Conservation (phyloP, 1,140 invertebrate species). For the Lasioglossum baleicum region DNA sequence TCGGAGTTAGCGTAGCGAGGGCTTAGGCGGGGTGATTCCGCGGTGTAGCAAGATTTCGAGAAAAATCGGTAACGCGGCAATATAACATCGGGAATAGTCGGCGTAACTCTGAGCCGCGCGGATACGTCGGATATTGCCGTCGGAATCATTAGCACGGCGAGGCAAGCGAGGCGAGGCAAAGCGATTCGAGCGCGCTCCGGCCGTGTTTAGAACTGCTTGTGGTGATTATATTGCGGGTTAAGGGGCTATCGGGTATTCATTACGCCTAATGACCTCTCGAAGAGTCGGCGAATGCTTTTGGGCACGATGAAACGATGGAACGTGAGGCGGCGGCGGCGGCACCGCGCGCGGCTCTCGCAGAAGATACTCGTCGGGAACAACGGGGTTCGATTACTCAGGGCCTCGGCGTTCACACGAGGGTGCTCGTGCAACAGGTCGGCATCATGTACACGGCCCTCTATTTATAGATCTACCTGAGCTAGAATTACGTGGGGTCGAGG, state of each 20-base stretch:
- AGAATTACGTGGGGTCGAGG: constrained; percentile 68
- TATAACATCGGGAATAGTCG: not conserved
- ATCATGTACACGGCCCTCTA: constrained; percentile 68
- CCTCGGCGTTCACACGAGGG: constrained; percentile 72
- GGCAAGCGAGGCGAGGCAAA: too few species aligned
- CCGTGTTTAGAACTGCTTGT: constrained; percentile 46
- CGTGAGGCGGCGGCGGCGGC: constrained; percentile 54
- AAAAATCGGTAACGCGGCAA: not conserved
- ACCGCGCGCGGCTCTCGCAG: constrained; percentile 18
- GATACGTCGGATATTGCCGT: constrained; percentile 39
- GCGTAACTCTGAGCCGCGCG: not conserved
- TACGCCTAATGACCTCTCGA: constrained; percentile 66
- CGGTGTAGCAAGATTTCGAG: not conserved
- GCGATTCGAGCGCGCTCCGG: constrained; percentile 10
- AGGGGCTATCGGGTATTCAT: constrained; percentile 63
- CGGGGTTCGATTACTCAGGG: constrained; percentile 74
- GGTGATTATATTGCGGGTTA: constrained; percentile 62
- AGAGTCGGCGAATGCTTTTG: constrained; percentile 58
- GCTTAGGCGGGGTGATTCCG: too few species aligned
- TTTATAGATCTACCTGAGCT: constrained; percentile 74
- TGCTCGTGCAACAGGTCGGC: constrained; percentile 76
- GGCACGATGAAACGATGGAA: constrained; percentile 55
- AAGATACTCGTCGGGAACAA: constrained; percentile 61
- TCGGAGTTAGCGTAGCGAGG: too few species aligned
- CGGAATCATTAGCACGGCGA: constrained; percentile 38